Base-by-base conservation (phyloP, 2,888 invertebrate genomes). In the Brachyptera risi region DNA sequence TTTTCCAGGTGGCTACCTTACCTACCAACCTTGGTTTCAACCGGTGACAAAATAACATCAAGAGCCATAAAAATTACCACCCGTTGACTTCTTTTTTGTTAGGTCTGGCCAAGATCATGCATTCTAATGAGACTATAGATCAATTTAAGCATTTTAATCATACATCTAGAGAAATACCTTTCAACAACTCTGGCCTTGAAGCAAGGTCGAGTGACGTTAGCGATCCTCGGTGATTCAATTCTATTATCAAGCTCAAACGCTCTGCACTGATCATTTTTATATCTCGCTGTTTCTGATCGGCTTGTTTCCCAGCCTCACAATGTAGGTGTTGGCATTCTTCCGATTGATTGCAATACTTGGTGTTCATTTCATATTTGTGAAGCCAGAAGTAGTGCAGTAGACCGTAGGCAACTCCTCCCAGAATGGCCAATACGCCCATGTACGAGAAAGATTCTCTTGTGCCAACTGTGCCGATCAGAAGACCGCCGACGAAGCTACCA, bases 401-500 rank as follows among this genome's bases (percentile, higher is more conserved):
- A 0, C 86, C 85, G 66, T 91, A 91, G 2, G 83, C 72, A 3
- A 86, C 77, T 23, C 90, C 90, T 17, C 87, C 86, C 1, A 84
- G 78, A 60, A 87, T 86, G 0, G 89, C 87, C 47, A 86, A 78
- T 0, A 87, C 75, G 0, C 90, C 90, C 88, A 91, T 90, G 65
- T 88, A 82, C 15, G 88, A 80, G 72, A 91, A 92, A 0, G 89
- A 86, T 70, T 88, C 83, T 61, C 90, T 78, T 4, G 89, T 90
- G 0, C 89, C 90, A 44, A 87, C 80, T 57, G 85, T 83, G 0
- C 86, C 86, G 65, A 91, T 90, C 11, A 91, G 78, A 15, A 87
- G 79, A 44, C 91, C 91, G 19, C 91, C 91, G 5, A 86, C 81
- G 66, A 91, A 90, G 69, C 89, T 89, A 19, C 91, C 91, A 70